Base-by-base conservation (phyloP, 2,888 invertebrate genomes). In the Netelia melanura region DNA sequence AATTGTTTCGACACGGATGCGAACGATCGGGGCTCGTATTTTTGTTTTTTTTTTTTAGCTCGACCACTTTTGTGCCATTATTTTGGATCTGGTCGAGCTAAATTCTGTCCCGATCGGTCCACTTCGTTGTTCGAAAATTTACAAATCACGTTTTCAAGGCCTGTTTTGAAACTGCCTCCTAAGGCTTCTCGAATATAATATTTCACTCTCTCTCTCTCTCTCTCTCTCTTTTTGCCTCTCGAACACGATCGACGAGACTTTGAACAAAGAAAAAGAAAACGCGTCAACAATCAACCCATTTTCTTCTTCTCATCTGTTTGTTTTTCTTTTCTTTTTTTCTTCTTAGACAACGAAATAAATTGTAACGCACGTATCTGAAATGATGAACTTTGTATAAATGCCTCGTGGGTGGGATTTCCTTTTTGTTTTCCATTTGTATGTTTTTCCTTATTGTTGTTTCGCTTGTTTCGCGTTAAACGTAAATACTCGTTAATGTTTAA, bases 381-480 rank as follows among this genome's bases (percentile, higher is more conserved):
- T 56, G 61, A 74, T 23, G 44, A 81, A 68, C 75, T 72, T 71
- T 64, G 61, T 72, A 54, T 52, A 68, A 84, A 81, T 72, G 76
- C 61, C 72, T 77, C 56, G 56, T 64, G 62, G 80, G 52, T 74
- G 52, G 62, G 23, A 67, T 48, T 64, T 80, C 43, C 67, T 30
- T 25, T 71, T 43, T 56, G 17, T 72, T 64, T 54, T 65, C 38
- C 21, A 44, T 62, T 10, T n/a, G 44, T 70, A 70, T 44, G 14
- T 65, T 14, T 74, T n/a, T 25, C 10, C 6, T 58, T 38, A 9
- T 68, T 30, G 6, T 30, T 30, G 0, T 30, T 30, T 30, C 30
- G 30, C 30, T 30, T 30, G 30, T 30, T 30, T 5, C 30, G 30
- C 30, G 30, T 52, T 62, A 70, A 78, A 78, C 62, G 30, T 74